Percentiles rank a stretch among this genome's conserved stretches.
These are phyloP conservation scores for Cancer borealis DNA, from an alignment of 2,888 invertebrate species.

Conservation along the genomic window DNA sequence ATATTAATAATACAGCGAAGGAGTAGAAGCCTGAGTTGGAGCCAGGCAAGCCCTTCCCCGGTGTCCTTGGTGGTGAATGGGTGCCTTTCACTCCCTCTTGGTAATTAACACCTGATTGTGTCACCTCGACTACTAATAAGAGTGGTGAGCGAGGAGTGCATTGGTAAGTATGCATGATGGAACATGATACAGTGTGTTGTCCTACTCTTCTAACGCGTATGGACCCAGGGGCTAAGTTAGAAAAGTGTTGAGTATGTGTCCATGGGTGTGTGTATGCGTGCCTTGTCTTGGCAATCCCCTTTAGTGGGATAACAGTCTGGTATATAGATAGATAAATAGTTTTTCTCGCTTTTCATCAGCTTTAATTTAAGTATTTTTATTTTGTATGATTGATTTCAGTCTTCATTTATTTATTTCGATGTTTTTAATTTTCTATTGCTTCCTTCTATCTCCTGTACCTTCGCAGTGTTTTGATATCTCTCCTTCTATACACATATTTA, in stretches of 20 bases:
- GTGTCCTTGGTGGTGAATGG: background rate
- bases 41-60: background rate
- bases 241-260: too few species aligned
- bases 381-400: background rate
- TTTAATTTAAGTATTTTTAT: background rate
- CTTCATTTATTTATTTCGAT: background rate
- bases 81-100: background rate
- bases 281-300: background rate
- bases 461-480: background rate
- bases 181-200: background rate
- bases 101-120: background rate
- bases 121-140: background rate
- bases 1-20: background rate
- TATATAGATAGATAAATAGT: background rate
- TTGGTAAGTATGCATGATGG: background rate
- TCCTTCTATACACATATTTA: background rate
- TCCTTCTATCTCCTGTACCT: background rate
- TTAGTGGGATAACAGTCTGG: too few species aligned
- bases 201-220: background rate
- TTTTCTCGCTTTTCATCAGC: background rate
- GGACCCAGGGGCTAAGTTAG: too few species aligned
- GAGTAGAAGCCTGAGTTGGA: background rate
- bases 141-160: background rate
- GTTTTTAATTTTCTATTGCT: background rate
- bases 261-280: background rate